phyloP scores from a whole-genome alignment of 2,113 vertebrate genomes.

The Sterrhoptilus dennistouni region DNA sequence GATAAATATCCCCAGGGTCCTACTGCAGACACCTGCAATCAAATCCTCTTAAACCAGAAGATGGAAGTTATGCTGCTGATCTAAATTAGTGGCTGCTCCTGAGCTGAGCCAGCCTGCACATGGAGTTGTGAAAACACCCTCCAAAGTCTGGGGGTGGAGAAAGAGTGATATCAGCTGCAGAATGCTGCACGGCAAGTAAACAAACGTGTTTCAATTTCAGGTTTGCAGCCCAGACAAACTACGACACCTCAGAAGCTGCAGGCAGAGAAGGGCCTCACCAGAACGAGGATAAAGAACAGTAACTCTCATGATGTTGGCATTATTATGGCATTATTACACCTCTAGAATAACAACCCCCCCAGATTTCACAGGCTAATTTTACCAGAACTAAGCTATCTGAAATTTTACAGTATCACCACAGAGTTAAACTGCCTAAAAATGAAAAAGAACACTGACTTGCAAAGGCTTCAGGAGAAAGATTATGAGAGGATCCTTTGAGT shows the following conservation, averaged over 20 bases:
- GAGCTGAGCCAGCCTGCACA: not conserved
- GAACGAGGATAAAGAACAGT: not conserved
- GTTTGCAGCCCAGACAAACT: not conserved
- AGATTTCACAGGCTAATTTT: not conserved
- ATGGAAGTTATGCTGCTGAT: not conserved
- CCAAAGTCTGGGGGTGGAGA: not conserved
- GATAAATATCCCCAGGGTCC: not conserved
- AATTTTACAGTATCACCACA: not conserved
- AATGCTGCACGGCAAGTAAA: conserved; percentile 4
- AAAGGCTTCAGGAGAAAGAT: not conserved
- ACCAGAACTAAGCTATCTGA: not conserved
- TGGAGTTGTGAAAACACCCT: not conserved
- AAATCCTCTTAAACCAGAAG: not conserved
- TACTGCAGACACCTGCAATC: not conserved
- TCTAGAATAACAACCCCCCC: not conserved
- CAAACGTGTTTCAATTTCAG: not conserved
- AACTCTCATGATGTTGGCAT: not conserved
- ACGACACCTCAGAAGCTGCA: not conserved
- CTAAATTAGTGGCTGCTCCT: conserved; percentile 30
- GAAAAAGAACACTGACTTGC: not conserved
- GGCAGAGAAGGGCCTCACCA: not conserved
- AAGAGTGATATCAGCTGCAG: not conserved
- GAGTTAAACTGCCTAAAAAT: not conserved
- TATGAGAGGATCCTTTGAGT: not conserved
- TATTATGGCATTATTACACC: not conserved